A percentile compares a stretch with the other conserved stretches of the same genome.
phyloP scores from a whole-genome alignment of 2,797 vertebrate species.

The Aselliscus stoliczkanus region DNA sequence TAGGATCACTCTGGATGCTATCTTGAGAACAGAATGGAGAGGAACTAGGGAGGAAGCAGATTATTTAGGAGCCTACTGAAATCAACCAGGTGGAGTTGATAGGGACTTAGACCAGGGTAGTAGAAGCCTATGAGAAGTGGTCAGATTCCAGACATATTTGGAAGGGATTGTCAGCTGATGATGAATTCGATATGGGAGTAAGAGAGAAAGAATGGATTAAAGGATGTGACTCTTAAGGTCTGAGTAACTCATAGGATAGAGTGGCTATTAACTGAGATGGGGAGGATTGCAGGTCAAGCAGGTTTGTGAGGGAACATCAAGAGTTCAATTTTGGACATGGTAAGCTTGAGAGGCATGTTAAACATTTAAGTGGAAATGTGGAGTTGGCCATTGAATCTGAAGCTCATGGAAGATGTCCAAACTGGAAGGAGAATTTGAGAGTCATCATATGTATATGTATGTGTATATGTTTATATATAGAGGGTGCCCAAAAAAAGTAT shows the following conservation, averaged over 20 bases:
- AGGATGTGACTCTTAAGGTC: neutral
- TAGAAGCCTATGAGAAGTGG: neutral
- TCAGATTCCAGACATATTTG: neutral
- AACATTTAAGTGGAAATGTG: neutral
- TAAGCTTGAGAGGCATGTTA: neutral
- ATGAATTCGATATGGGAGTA: neutral
- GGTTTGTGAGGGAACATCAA: neutral
- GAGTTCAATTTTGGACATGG: neutral
- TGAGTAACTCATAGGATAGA: conserved; percentile 18
- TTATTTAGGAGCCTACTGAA: neutral
- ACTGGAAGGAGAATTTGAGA: neutral
- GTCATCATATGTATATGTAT: neutral
- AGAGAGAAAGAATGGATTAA: neutral
- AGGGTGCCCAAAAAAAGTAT: neutral
- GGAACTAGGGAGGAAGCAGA: neutral
- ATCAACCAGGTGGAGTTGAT: neutral
- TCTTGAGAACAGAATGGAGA: neutral
- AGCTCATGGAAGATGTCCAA: neutral
- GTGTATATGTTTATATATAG: neutral
- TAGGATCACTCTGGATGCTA: neutral
- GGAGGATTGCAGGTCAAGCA: neutral
- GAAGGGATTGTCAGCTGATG: neutral
- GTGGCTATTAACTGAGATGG: neutral
- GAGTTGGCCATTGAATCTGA: neutral
- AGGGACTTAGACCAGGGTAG: neutral